Evolutionary conservation across 2,888 invertebrate genomes (phyloP).

Genomic region (Pammene fasciana): DNA sequence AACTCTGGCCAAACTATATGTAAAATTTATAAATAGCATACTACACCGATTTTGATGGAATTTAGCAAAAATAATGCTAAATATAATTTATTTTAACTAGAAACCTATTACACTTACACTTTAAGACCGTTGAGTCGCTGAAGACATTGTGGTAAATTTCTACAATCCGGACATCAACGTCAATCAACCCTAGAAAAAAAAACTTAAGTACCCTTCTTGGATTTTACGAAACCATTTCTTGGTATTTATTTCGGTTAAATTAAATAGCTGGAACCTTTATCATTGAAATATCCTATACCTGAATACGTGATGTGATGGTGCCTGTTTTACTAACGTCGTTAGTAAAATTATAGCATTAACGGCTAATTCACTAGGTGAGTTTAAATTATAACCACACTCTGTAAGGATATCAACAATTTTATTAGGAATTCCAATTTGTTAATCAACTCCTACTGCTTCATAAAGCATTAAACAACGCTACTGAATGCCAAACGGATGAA

Average conservation of each 20-base stretch:
- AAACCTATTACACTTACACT: not conserved
- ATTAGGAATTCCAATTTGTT: not conserved
- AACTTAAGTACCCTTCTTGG: conserved; percentile 11
- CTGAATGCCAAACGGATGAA: not conserved
- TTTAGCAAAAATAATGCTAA: not conserved
- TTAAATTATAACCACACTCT: conserved; percentile 24
- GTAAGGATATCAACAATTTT: conserved; percentile 9
- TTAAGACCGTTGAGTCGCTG: no score
- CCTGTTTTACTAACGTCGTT: not conserved
- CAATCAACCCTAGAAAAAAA: conserved; percentile 4
- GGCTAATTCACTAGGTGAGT: conserved; percentile 15
- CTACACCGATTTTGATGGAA: not conserved
- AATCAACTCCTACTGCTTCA: not conserved
- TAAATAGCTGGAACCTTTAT: conserved; percentile 9
- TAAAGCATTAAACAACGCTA: not conserved
- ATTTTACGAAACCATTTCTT: conserved; percentile 10
- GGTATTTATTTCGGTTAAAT: conserved; percentile 13
- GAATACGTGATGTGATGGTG: conserved; percentile 15
- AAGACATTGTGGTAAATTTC: no score
- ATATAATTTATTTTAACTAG: no score
- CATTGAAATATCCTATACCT: not conserved
- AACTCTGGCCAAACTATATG: no score
- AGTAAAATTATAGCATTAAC: conserved; percentile 1
- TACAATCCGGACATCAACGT: conserved; percentile 14
- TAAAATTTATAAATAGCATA: no score